Evolutionary conservation across 2,888 invertebrate species (phyloP), one percentile per base, ranked within the genome.

Genomic region (Lissonota sp.): DNA sequence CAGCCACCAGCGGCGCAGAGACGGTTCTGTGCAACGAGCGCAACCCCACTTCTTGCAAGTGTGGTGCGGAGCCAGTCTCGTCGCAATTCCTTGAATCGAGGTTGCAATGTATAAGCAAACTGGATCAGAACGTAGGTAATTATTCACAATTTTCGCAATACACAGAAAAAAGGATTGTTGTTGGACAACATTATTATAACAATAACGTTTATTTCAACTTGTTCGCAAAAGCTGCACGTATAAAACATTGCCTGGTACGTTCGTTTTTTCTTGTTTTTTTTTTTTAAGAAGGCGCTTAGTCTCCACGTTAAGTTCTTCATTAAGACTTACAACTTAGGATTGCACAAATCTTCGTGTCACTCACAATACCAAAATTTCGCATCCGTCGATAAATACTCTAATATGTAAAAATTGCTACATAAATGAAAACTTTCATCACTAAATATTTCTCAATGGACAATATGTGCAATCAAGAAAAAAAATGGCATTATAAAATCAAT

Each of bases 221-320:
- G 84, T 86, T 83, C 75, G 84, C 89, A 88, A 89, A 89, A 87
- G 87, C 87, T 86, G 88, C 84, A 85, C 85, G 90, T 90, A 90
- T 88, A 90, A 90, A 90, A 90, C 87, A 87, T 87, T 85, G 85
- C 85, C 69, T 77, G 76, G 74, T 66, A 73, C 66, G 72, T 72
- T 44, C 44, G 58, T 58, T 58, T 73, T 58, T 46, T 46, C 16
- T 71, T 80, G 82, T 83, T 84, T 85, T 76, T 53, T 82, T 79
- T 74, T 70, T 85, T 81, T 83, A 83, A 84, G 83, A 86, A 84
- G 82, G 82, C 69, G 75, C 78, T 88, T 88, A 86, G 87, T 88
- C 88, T 88, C 87, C 82, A 79, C 75, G 80, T 77, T 58, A 82
- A 67, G 67, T 83, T 81, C 81, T 39, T 81, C 66, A 40, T 71